Base-by-base conservation (phyloP, 2,797 vertebrate species). In the Malacoctenus gilli region DNA sequence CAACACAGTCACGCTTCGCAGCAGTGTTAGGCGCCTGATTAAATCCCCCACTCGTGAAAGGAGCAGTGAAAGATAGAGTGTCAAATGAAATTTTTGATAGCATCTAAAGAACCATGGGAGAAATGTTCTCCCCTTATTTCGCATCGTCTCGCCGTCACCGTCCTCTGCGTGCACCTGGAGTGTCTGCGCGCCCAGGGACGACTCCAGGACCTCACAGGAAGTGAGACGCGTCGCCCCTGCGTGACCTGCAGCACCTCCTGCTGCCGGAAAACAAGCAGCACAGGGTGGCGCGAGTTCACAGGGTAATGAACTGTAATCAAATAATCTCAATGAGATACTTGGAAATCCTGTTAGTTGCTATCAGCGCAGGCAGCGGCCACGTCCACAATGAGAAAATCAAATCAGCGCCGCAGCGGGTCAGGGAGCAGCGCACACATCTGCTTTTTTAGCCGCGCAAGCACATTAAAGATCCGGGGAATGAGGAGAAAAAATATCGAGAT, bases 341-440 rank as follows among this genome's bases (percentile, higher is more conserved):
- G 38, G 15, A 75, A n/a, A 73, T 60, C 36, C 40, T 62, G 42
- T 66, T 67, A 60, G 55, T 15, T 61, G 44, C 15, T 47, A 57
- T 77, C 58, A 69, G 48, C 38, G 14, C 39, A 63, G 35, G 69
- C 71, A 69, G 62, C 13, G 54, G 58, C 42, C 49, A 56, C 61
- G 62, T 61, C 75, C 28, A 68, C 20, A 54, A 7, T 56, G 38
- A 51, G 38, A 15, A 53, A 65, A 79, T 76, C 16, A 50, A 64
- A 75, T 64, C 61, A 55, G n/a, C n/a, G n/a, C n/a, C n/a, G n/a
- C 6, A 41, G 60, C 12, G 58, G 38, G 15, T 35, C 51, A 32
- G 38, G 42, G 20, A 55, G 18, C 32, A 23, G 50, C 35, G 52
- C 37, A 42, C 10, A 35, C 15, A 56, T 43, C 16, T 20, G 47